Evolutionary conservation across 2,888 invertebrate species (phyloP).

Genomic region (Ceraclea dissimilis): DNA sequence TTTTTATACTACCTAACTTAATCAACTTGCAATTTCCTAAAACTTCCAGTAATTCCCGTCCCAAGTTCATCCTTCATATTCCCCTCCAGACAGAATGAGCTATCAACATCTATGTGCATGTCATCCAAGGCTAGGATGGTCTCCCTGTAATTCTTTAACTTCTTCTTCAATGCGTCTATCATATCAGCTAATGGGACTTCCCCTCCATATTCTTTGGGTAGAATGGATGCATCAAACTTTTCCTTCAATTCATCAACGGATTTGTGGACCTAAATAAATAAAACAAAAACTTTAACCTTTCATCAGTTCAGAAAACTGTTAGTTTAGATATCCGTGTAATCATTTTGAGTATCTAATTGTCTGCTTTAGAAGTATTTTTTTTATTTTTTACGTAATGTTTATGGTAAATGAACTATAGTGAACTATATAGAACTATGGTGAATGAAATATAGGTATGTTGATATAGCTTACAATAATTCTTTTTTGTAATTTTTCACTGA

Average conservation of each 20-base stretch:
- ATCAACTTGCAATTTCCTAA: constrained; percentile 78
- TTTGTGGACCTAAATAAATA: constrained; percentile 18
- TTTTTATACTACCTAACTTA: constrained; percentile 34
- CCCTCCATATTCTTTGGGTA: constrained; percentile 88
- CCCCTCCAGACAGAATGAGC: constrained; percentile 44
- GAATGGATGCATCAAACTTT: constrained; percentile 62
- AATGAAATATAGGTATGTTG: too few species aligned
- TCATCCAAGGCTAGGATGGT: constrained; percentile 64
- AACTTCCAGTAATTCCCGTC: constrained; percentile 71
- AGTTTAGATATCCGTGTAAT: too few species aligned
- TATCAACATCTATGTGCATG: constrained; percentile 64
- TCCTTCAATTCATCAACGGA: constrained; percentile 63
- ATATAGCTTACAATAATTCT: constrained; percentile 73
- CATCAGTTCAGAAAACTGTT: too few species aligned
- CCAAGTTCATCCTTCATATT: constrained; percentile 62
- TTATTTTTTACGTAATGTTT: too few species aligned
- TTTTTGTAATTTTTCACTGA: constrained; percentile 77
- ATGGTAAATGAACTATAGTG: too few species aligned
- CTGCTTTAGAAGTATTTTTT: too few species aligned
- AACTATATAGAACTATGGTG: too few species aligned
- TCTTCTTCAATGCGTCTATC: constrained; percentile 66
- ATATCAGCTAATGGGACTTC: constrained; percentile 70
- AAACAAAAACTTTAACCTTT: too few species aligned
- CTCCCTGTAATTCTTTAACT: constrained; percentile 55
- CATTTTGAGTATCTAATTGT: too few species aligned